Evolutionary conservation across 1,140 invertebrate species (phyloP), one percentile per base, ranked within the genome.

Genomic region (Drosophila littoralis): DNA sequence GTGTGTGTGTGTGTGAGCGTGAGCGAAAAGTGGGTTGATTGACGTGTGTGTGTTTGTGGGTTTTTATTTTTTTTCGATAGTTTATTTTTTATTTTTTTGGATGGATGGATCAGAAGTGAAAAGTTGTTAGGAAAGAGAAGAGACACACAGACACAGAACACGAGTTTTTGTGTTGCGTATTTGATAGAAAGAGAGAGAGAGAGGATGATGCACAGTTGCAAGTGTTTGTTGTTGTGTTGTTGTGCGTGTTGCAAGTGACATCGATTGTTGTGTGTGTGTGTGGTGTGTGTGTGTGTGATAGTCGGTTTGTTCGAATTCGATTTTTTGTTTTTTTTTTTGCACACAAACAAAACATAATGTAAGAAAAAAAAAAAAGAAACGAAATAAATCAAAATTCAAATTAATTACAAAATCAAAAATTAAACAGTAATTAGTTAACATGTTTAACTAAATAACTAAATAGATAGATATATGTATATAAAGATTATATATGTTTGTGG

Each of bases 111-210:
- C 79, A 89, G 85, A 89, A 90, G 85, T 88, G 82, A 88, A 90
- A 89, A 84, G 85, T 89, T 81, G 84, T 89, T 89, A 89, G 84
- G 85, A 88, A 50, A 88, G 77, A 86, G 80, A 83, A 88, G 64
- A 80, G 73, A 79, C 67, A 83, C 84, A 69, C 69, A 69, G 63
- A 80, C 73, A 86, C 72, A 75, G 66, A 63, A 64, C 35, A 43
- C 58, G 51, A 59, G 45, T 77, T 60, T 12, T 76, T 66, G 69
- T 67, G 55, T 77, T 74, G 58, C 15, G 60, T 60, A 15, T 59
- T 36, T 75, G 46, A 70, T 45, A 69, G 54, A 46, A 54, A 69
- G 50, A 46, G 54, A 69, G 54, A 51, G 59, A n/a, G 5, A 48
- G 5, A 75, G 51, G 51, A 55, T 52, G 42, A 58, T 59, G 45